Evolutionary conservation across 2,113 vertebrate genomes (phyloP).

Genomic region (Heterotis niloticus): DNA sequence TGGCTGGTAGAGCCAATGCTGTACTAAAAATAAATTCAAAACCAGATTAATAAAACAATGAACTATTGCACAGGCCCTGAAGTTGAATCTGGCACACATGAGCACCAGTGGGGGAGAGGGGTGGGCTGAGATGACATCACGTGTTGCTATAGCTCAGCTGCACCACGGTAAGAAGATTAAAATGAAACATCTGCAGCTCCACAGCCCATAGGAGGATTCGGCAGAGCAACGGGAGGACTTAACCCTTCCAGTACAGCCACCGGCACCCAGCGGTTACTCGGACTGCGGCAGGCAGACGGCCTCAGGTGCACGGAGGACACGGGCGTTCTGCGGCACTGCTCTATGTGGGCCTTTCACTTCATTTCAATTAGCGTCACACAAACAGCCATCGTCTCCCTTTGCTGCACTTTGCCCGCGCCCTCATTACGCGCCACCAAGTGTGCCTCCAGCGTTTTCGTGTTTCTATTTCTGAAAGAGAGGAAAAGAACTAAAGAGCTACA

Average conservation of each 20-base stretch:
- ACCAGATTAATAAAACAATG: slow-evolving; percentile 8
- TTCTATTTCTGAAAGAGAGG: not conserved
- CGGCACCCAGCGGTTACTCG: not conserved
- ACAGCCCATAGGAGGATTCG: slow-evolving; percentile 37
- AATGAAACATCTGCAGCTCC: slow-evolving; percentile 59
- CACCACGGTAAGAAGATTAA: slow-evolving; percentile 64
- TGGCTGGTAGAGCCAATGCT: not conserved
- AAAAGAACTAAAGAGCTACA: not conserved
- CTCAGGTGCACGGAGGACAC: no score
- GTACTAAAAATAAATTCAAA: slow-evolving; percentile 15
- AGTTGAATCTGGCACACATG: slow-evolving; percentile 50
- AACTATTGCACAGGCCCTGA: slow-evolving; percentile 38
- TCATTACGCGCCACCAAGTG: slow-evolving; percentile 5
- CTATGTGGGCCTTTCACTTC: not conserved
- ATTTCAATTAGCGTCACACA: not conserved
- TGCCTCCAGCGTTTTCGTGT: not conserved
- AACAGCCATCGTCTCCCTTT: not conserved
- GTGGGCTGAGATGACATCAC: slow-evolving; percentile 67
- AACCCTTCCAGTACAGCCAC: not conserved
- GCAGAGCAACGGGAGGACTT: not conserved
- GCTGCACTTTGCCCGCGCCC: not conserved
- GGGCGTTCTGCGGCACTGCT: no score
- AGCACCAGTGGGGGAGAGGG: slow-evolving; percentile 44
- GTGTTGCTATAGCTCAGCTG: slow-evolving; percentile 70
- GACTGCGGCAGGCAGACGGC: not conserved